Evolutionary conservation across 2,888 invertebrate genomes (phyloP), one percentile per base, ranked within the genome.

Genomic region (Balanococcus diminutus): DNA sequence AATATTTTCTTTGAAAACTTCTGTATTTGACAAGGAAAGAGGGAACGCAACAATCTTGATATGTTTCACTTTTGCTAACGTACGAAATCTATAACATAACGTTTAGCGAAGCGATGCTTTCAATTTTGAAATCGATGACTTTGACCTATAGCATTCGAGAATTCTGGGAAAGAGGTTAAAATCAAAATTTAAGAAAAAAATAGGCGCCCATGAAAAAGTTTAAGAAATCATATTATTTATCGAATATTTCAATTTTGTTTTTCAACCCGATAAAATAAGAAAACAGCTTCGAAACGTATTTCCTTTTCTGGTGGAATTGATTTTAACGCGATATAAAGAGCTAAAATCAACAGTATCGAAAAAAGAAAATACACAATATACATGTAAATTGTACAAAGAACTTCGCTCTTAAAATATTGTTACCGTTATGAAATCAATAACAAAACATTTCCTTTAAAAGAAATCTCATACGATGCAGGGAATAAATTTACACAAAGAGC

Each of bases 1-100:
- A 72, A 72, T 19, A 72, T 72, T 72, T 32, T 72, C 31, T 32
- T 72, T 32, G 31, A 67, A 72, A 72, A 72, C 31, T 72, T 16
- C 31, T 72, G 72, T 72, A n/a, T 72, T 72, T 72, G 72, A 72
- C 72, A 72, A 11, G 72, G 11, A 72, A 72, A 72, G 14, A 19
- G 31, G 16, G 22, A 56, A 56, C 19, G 56, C 56, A 56, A 56
- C 56, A 56, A 4, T 56, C 22, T 22, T 56, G 56, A 56, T 56
- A 56, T 19, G 22, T 56, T 56, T 56, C 56, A 56, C 56, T 6
- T 56, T 56, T 22, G 51, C 9, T 22, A 22, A 56, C 22, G 9
- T 56, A 8, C 8, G 22, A 56, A 56, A 56, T 56, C 56, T 56
- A 6, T 36, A 36, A 36, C 36, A 4, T 36, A 56, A 56, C 56